A percentile compares a stretch with the other conserved stretches of the same genome.
Evolutionary conservation across 2,113 vertebrate species (phyloP).

Genomic region (Drymodes brunneopygia): DNA sequence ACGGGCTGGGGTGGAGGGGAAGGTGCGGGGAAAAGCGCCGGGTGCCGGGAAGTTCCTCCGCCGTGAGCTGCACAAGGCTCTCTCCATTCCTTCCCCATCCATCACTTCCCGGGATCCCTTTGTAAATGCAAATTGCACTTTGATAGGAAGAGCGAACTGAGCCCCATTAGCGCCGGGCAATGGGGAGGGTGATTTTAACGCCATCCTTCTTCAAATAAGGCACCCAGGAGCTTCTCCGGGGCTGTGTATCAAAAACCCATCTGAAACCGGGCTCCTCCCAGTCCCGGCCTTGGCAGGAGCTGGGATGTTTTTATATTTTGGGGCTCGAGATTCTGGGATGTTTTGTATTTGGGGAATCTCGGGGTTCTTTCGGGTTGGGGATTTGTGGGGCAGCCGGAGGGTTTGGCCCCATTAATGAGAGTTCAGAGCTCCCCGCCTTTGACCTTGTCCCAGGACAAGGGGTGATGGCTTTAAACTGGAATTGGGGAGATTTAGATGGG

Average conservation of each 20-base stretch:
- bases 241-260: slow-evolving; percentile 60
- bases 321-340: not conserved
- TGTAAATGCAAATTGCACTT: slow-evolving; percentile 74
- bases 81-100: slow-evolving; percentile 61
- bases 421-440: accelerated
- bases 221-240: not conserved
- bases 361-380: not conserved
- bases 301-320: not conserved
- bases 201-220: slow-evolving; percentile 36
- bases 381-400: not conserved
- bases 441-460: not conserved
- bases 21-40: slow-evolving; percentile 46
- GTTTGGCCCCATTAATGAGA: not conserved
- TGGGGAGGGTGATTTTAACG: slow-evolving; percentile 62
- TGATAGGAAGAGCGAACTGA: slow-evolving; percentile 50
- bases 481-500: not conserved
- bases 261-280: not conserved
- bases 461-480: too few species aligned
- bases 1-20: slow-evolving; percentile 30
- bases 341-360: not conserved
- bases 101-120: slow-evolving; percentile 61
- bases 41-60: slow-evolving; percentile 28
- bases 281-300: not conserved
- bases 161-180: slow-evolving; percentile 51
- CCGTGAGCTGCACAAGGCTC: not conserved